Base-by-base conservation (phyloP, 2,888 invertebrate species). In the Mycalesis mineus region DNA sequence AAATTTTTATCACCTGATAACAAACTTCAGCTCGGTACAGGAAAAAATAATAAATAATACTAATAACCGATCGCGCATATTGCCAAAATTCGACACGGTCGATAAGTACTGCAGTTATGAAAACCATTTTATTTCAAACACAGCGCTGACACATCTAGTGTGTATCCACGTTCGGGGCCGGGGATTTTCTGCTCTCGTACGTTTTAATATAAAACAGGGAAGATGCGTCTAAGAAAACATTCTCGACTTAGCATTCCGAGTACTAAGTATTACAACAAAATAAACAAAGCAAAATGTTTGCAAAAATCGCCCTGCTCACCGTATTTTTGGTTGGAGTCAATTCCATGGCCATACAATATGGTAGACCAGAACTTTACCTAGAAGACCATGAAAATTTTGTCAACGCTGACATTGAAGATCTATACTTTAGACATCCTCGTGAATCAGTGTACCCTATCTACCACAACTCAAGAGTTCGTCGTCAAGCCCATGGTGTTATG, bases 401-500 rank as follows among this genome's bases (percentile, higher is more conserved):
- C 6, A 39, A 59, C 37, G 55, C 58, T 45, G 65, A 66, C 15
- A 15, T 55, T 22, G 61, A 61, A 56, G 63, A 65, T n/a, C 11
- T 41, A 7, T 47, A 62, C 13, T 64, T 58, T n/a, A 60, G 62
- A 14, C 57, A 59, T 31, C 53, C 42, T 7, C 48, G 55, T n/a
- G 68, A 67, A 36, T 60, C 60, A 7, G 61, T 58, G 6, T 54
- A 55, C 37, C 68, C 66, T 9, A 17, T 45, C 0, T 58, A 62
- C 39, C 39, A 47, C 13, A 59, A 13, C n/a, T 44, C 61, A 22
- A 67, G 69, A 40, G 52, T 60, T 11, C 65, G 66, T 28, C 67
- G 71, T 40, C 68, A 71, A 52, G 55, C 49, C 0, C 68, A 62
- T 13, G 69, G 68, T 5, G 55, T 44, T 4, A 5, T 65, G 9